Conservation (phyloP, 2,113 vertebrate genomes). For the Microcebus murinus region DNA sequence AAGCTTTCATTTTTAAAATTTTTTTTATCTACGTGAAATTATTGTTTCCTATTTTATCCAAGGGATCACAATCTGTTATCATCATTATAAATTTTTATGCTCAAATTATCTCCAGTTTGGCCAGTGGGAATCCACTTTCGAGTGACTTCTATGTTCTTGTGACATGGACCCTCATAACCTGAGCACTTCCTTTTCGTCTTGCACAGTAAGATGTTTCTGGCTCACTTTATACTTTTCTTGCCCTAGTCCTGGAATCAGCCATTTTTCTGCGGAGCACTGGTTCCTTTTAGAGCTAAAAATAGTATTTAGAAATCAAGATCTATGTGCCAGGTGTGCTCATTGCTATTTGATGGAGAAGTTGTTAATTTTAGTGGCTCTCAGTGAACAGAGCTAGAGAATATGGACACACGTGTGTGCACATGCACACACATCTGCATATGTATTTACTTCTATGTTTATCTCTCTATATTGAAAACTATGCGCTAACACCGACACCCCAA, state of each 20-base stretch:
- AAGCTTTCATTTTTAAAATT: not conserved
- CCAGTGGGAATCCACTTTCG: not conserved
- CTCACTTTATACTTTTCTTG: not conserved
- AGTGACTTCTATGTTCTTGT: not conserved
- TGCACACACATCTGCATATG: not conserved
- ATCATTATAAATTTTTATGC: not conserved
- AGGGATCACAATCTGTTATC: not conserved
- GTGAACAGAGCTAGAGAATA: not conserved
- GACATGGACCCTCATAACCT: not conserved
- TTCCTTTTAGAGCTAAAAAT: not conserved
- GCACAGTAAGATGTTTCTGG: not conserved
- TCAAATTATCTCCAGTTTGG: not conserved
- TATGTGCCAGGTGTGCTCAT: not conserved
- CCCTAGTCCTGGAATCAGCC: not conserved
- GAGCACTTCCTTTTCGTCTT: not conserved
- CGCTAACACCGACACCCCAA: not conserved
- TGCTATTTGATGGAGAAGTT: not conserved
- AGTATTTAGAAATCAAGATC: not conserved
- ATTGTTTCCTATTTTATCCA: not conserved
- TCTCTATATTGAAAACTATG: not conserved
- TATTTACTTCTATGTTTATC: not conserved
- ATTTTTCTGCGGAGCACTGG: not conserved
- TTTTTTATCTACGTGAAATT: not conserved
- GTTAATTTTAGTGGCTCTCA: not conserved
- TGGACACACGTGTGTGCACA: not conserved